Base-by-base conservation (phyloP, 1,140 invertebrate genomes). In the Penaeus japonicus region DNA sequence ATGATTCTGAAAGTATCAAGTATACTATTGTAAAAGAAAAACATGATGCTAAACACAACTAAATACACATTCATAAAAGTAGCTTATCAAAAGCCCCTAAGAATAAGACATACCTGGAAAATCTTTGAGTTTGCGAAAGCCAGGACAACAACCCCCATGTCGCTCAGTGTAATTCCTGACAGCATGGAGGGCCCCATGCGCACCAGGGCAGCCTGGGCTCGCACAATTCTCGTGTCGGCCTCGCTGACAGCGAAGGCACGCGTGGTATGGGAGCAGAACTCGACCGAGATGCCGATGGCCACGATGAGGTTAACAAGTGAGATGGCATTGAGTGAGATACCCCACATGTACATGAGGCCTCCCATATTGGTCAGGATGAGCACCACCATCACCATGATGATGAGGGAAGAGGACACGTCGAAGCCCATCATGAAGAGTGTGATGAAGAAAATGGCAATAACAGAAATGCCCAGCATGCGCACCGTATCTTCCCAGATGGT, bases 241-340 rank as follows among this genome's bases (percentile, higher is more conserved):
- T 92, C 92, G 55, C 95, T 96, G n/a, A 95, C 93, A 24, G 95
- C 94, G 93, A 96, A 99, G 0, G 96, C 94, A 84, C 94, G 94
- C 0, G 96, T 95, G 54, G 98, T 96, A 91, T 99, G 98, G 65
- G 97, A 96, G 91, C 97, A 98, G 92, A 99, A 99, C 93, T 99
- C 98, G 0, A 99, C 98, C 0, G 96, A 96, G 89, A 99, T 98
- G 91, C 98, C 98, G 85, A 97, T 95, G 89, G 96, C 95, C 98
- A 99, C 99, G 81, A 99, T 97, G 86, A 99, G 94, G 94, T 99
- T 99, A 1, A 99, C 97, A n/a, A 98, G 93, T 0, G 97, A 98
- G 0, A 99, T 95, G 24, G 98, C 97, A 93, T 99, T 99, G 5
- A 99, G 93, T 7, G 95, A 94, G 73, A 99, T 97, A 92, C 94